Evolutionary conservation across 2,797 vertebrate species (phyloP), one percentile per base, ranked within the genome.

Genomic region (Sebastiscus albofasciatus): DNA sequence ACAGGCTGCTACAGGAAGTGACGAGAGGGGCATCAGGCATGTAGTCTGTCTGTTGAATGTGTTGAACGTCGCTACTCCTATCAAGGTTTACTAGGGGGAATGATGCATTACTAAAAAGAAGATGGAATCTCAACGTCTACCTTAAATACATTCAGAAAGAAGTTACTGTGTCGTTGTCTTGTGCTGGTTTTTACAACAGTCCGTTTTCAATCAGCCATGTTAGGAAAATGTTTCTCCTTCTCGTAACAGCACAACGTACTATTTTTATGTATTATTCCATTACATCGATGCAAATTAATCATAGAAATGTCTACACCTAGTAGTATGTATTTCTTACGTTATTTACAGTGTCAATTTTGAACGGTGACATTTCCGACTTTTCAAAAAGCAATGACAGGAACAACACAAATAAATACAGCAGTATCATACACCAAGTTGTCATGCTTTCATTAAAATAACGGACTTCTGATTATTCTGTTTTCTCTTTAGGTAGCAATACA

Each of bases 171-270:
- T 95, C 92, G 87, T 95, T 92, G 93, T 95, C 95, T 96, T 96
- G 96, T 96, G 96, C 96, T 96, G 96, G 95, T 96, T 96, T 96
- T 95, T 95, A 95, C 95, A 96, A 96, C 96, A 96, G 96, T 96
- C 96, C 93, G 95, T 96, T 96, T 96, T 96, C 95, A 95, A 96
- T 96, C 96, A 96, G 96, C 96, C 96, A 96, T 96, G 96, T 96
- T 95, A 96, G 93, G 95, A 95, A 95, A 95, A 91, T 93, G 90
- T 94, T 93, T 94, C 94, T 96, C 93, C 94, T 81, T 92, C 92
- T 96, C 92, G 82, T 92, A 94, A 95, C 96, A 96, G 96, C 96
- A 96, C 96, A 95, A 95, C 87, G 88, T 92, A 90, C 92, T 93
- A 82, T 91, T 93, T 90, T 91, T 84, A 91, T 81, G 86, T 89